Conservation (phyloP, 2,113 vertebrate genomes). For the Sebastes schlegelii region DNA sequence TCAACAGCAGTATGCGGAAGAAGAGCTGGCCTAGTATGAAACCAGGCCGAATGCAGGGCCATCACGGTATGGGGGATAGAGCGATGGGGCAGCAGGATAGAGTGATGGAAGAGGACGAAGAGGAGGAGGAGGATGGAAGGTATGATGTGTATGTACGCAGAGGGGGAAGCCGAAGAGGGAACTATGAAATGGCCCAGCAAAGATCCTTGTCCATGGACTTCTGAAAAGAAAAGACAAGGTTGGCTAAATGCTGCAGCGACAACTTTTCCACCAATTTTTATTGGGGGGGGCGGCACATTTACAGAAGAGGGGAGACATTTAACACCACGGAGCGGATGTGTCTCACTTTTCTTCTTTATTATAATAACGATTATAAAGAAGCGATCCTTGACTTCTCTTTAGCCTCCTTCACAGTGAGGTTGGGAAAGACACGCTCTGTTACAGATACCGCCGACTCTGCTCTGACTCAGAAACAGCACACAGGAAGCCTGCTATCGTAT, state of each 20-base stretch:
- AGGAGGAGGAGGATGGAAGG: conserved; percentile 64
- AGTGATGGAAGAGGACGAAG: conserved; percentile 93
- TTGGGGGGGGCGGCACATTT: neutral
- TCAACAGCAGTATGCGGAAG: conserved; percentile 74
- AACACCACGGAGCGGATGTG: neutral
- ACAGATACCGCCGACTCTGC: neutral
- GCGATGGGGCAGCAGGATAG: conserved; percentile 89
- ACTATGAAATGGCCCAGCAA: conserved; percentile 82
- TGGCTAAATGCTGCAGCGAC: neutral
- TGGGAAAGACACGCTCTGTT: neutral
- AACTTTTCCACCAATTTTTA: conserved; percentile 5
- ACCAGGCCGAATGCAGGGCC: conserved; percentile 47
- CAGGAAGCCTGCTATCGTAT: neutral
- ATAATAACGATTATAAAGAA: neutral
- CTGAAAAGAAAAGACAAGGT: conserved; percentile 66
- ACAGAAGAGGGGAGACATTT: neutral
- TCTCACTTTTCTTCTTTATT: neutral
- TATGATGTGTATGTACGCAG: conserved; percentile 87
- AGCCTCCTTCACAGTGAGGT: neutral
- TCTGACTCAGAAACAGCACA: neutral
- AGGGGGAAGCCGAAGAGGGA: conserved; percentile 76
- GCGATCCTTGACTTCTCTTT: neutral
- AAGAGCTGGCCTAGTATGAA: conserved; percentile 80
- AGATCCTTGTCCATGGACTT: conserved; percentile 96
- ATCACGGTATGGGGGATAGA: conserved; percentile 73